Evolutionary conservation across 2,797 vertebrate genomes (phyloP).

Genomic region (Crenichthys baileyi): DNA sequence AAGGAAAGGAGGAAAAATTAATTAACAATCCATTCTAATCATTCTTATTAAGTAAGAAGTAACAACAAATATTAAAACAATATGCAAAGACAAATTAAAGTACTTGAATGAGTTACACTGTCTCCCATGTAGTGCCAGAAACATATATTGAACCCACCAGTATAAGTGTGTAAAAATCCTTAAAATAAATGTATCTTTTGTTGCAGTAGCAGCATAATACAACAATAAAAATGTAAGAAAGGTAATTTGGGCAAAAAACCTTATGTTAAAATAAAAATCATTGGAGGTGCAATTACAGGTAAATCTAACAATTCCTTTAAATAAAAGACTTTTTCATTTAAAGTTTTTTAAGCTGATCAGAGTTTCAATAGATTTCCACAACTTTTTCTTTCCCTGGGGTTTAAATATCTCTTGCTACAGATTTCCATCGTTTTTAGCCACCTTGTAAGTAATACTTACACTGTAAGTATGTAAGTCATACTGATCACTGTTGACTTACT

Average conservation of each 20-base stretch:
- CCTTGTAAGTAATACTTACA: background rate
- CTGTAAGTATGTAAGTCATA: background rate
- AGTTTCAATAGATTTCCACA: background rate
- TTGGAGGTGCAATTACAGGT: no score
- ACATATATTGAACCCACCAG: background rate
- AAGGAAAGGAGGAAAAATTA: background rate
- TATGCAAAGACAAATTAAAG: accelerated
- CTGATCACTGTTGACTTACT: background rate
- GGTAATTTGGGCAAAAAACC: no score
- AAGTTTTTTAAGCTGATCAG: background rate
- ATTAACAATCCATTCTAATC: background rate
- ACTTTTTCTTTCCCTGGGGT: background rate
- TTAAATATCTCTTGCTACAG: background rate
- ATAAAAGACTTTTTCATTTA: background rate
- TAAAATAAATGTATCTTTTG: background rate
- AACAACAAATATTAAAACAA: background rate
- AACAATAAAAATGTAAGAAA: background rate
- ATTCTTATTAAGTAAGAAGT: background rate
- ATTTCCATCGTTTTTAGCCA: background rate
- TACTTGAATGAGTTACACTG: constrained; percentile 1
- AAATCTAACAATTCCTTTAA: background rate
- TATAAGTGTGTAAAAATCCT: background rate
- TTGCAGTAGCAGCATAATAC: background rate
- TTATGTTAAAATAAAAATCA: no score
- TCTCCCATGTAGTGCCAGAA: background rate